Evolutionary conservation across 2,888 invertebrate genomes (phyloP).

Genomic region (Lasioglossum oenotherae): DNA sequence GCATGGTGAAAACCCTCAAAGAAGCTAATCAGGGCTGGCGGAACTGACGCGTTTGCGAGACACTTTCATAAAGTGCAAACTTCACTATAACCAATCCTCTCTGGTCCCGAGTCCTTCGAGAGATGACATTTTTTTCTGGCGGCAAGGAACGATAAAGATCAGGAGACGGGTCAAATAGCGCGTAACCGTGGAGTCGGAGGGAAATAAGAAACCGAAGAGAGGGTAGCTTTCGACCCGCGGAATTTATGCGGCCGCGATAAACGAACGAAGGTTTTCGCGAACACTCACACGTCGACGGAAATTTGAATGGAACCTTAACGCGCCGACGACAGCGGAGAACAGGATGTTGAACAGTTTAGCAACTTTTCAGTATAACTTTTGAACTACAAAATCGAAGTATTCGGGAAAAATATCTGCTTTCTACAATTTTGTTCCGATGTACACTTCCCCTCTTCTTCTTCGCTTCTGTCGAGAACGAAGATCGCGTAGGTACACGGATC

Average conservation of each 20-base stretch:
- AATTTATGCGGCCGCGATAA: slow-evolving; percentile 35
- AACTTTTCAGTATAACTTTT: neutral
- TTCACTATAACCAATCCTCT: neutral
- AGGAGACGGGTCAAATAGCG: slow-evolving; percentile 5
- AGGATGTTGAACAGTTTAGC: no score
- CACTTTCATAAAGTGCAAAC: neutral
- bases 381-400: neutral
- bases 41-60: neutral
- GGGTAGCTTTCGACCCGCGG: slow-evolving; percentile 19
- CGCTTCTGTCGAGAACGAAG: no score
- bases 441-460: no score
- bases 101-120: neutral
- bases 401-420: neutral
- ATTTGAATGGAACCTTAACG: slow-evolving; percentile 33
- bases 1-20: neutral
- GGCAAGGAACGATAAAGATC: slow-evolving; percentile 16
- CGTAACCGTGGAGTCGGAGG: neutral
- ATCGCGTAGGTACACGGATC: no score
- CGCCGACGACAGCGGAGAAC: slow-evolving; percentile 19
- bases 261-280: neutral
- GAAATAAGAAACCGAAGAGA: neutral
- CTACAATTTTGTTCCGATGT: neutral
- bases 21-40: neutral
- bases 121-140: slow-evolving; percentile 4
- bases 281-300: slow-evolving; percentile 13